A percentile compares a stretch with the other conserved stretches of the same genome.
Conservation (phyloP, 2,113 vertebrate genomes). For the Tragelaphus scriptus region DNA sequence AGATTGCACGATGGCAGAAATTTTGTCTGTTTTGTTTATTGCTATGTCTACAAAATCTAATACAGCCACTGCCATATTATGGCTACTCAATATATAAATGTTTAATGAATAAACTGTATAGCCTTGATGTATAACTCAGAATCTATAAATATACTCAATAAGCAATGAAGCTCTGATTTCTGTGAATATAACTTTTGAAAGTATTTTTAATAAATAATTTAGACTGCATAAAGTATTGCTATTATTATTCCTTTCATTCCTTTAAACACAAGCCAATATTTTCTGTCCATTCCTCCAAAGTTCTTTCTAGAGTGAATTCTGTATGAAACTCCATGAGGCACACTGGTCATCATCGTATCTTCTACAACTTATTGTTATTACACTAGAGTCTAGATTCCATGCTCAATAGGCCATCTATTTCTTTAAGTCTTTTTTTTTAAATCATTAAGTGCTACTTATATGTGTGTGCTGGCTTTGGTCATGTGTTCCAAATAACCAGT, state of each 20-base stretch:
- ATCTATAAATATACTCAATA: neutral
- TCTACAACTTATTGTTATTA: neutral
- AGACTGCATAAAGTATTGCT: neutral
- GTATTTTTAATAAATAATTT: neutral
- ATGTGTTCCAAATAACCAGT: neutral
- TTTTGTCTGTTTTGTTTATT: neutral
- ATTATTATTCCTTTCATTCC: neutral
- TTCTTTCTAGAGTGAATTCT: neutral
- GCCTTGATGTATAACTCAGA: neutral
- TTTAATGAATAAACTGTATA: neutral
- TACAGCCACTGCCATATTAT: neutral
- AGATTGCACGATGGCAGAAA: neutral
- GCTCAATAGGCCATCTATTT: neutral
- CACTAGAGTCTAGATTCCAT: neutral
- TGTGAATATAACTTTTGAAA: neutral
- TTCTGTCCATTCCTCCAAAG: neutral
- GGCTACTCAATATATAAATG: neutral
- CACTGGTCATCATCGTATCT: neutral
- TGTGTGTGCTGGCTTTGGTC: neutral
- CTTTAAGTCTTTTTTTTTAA: neutral
- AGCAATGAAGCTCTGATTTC: neutral
- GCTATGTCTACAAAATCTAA: neutral
- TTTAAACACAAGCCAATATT: neutral
- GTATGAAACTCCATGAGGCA: neutral
- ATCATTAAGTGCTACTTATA: neutral